Evolutionary conservation across 2,797 vertebrate genomes (phyloP), one percentile per base, ranked within the genome.

Genomic region (Dromococcyx pavoninus): DNA sequence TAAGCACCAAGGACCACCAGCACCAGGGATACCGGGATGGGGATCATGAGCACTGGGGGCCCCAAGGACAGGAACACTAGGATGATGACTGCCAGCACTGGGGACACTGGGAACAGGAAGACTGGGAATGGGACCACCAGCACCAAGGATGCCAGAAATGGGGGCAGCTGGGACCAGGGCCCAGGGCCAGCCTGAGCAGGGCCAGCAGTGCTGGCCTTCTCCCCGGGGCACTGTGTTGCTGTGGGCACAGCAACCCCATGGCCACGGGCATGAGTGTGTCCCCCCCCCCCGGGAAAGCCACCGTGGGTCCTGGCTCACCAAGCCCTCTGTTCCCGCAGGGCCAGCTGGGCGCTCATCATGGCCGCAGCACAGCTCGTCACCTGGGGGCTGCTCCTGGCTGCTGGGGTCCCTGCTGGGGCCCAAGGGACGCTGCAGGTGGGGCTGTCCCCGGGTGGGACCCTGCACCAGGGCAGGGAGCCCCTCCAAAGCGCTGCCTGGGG

Each of bases 381-480:
- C 82, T 96, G 93, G 84, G 79, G 74, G 14, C 78, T 97, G 82
- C 89, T 97, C 64, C 94, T 97, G 54, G 86, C 91, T 8, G 13
- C 67, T 0, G n/a, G 58, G 2, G 37, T 70, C 33, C 70, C 93
- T 24, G 11, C 82, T 24, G 10, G 62, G 84, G 72, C 79, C 73
- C 44, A 5, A 82, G 64, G 33, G 74, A 69, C 21, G 2, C 46
- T 64, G 33, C 15, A 3, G 0, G 67, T 4, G 3, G 39, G 35
- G 30, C 58, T 65, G 70, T n/a, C 64, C 33, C 72, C 78, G 32
- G 65, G 39, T 6, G 56, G 72, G 65, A 77, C 54, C 41, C 65
- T 24, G 25, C 71, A 46, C 50, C 1, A 1, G 56, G 54, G n/a
- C 74, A 18, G 64, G 57, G 30, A 73, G 25, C 21, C 62, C 48